Evolutionary conservation across 1,140 invertebrate species (phyloP).

Genomic region (Mactra quadrangularis): DNA sequence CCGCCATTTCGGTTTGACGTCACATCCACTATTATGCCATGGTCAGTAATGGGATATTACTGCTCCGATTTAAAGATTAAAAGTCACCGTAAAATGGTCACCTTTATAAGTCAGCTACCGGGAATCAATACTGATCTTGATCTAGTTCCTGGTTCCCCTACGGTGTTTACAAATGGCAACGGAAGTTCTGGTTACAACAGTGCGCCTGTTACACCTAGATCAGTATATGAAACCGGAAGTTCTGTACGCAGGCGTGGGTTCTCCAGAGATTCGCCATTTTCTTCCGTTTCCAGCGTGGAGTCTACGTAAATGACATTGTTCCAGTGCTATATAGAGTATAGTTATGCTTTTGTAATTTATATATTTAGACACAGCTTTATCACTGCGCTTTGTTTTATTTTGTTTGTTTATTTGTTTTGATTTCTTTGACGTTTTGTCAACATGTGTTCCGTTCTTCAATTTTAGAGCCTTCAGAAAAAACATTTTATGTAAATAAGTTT

Average conservation of each 20-base stretch:
- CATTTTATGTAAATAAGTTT: no score
- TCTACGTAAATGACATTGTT: no score
- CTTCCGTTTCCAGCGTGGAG: conserved; percentile 32
- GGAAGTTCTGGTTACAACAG: conserved; percentile 41
- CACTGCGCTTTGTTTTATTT: no score
- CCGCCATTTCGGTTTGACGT: conserved; percentile 57
- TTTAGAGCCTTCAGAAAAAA: no score
- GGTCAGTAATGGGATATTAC: conserved; percentile 69
- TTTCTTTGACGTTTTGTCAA: no score
- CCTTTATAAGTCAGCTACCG: conserved; percentile 66
- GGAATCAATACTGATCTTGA: conserved; percentile 57
- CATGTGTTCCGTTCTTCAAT: no score
- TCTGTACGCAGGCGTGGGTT: conserved; percentile 18
- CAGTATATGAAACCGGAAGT: conserved; percentile 3
- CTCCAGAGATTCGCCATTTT: conserved; percentile 17
- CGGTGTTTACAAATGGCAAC: conserved; percentile 7
- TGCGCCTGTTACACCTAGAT: conserved; percentile 17
- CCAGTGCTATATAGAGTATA: no score
- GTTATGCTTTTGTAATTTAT: no score
- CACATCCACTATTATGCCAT: conserved; percentile 64
- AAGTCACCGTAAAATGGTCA: conserved; percentile 70
- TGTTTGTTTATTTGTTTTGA: no score
- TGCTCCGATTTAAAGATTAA: conserved; percentile 67
- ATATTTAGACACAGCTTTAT: no score
- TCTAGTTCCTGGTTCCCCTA: conserved; percentile 12